Base-by-base conservation (phyloP, 2,888 invertebrate genomes). In the Furcula furcula region DNA sequence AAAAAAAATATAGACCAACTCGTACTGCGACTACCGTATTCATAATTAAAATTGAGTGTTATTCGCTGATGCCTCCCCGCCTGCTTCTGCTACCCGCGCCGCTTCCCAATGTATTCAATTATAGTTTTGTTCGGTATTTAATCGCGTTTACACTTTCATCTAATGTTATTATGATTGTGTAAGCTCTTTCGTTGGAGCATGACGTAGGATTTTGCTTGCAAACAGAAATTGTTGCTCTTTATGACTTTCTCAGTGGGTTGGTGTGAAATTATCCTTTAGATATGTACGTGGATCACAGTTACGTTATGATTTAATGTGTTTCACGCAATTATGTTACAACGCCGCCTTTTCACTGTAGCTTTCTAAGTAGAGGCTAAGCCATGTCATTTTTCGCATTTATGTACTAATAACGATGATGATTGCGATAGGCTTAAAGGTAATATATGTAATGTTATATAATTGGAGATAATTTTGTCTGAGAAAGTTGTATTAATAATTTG, bases 131-230 rank as follows among this genome's bases (percentile, higher is more conserved):
- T 27, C 27, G 14, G 31, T 22, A 4, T 32, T 38, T 32, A 39
- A 31, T 21, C 34, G 28, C 39, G 29, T 37, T 20, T 29, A 38
- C 40, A 44, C 45, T 55, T 49, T 56, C 46, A 39, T 46, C 9
- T 43, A 35, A 45, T 40, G 13, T 20, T 25, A 23, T 22, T 21
- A 11, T 33, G 36, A 34, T 28, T 18, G 10, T 9, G 16, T 30
- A 29, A 31, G n/a, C 9, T 7, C 32, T 36, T 46, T 35, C 38
- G n/a, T n/a, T n/a, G n/a, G 29, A 27, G 19, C 32, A 26, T 23
- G 16, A 48, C 9, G 12, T 31, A 40, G 34, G 31, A 9, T 31
- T 25, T 19, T 25, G 31, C 13, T 18, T 12, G 22, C 20, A 9
- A 2, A 9, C n/a, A n/a, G 3, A 22, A 22, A 18, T 3, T 13